phyloP scores from a whole-genome alignment of 2,797 vertebrate species.

The Micropoecilia bifurca region DNA sequence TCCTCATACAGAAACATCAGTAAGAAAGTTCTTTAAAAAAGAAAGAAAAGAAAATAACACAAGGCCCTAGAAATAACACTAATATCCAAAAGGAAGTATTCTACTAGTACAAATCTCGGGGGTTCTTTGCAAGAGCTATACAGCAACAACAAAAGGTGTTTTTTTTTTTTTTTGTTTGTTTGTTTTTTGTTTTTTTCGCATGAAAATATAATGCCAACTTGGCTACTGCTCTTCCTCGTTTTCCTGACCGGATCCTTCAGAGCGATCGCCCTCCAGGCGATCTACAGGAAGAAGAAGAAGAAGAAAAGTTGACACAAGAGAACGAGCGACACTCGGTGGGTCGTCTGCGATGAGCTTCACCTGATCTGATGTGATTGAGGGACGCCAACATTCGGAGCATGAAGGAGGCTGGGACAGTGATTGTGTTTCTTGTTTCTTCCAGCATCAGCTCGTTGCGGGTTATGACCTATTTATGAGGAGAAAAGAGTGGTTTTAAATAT shows the following conservation, averaged over 20 bases:
- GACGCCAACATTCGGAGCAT: constrained; percentile 99
- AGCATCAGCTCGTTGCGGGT: constrained; percentile 97
- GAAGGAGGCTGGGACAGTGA: constrained; percentile 98
- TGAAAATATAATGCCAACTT: constrained; percentile 48
- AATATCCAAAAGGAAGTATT: constrained; percentile 92
- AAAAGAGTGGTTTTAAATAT: too few relatives aligned
- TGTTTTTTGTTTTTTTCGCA: constrained; percentile 10
- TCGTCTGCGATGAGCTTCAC: constrained; percentile 27
- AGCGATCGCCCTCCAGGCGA: constrained; percentile 92
- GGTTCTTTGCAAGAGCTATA: constrained; percentile 81
- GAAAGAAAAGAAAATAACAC: constrained; percentile 44
- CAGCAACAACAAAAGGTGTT: constrained; percentile 74
- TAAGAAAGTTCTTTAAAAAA: constrained; percentile 88
- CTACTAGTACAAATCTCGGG: constrained; percentile 91
- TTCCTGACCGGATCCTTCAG: constrained; percentile 95
- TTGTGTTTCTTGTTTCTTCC: constrained; percentile 98
- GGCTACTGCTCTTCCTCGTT: constrained; percentile 91
- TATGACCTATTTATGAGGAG: constrained; percentile 87
- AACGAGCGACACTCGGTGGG: not conserved
- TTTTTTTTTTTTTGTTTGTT: constrained; percentile 29
- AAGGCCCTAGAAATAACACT: constrained; percentile 89
- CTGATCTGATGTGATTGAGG: constrained; percentile 87
- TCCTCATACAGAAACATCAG: constrained; percentile 87
- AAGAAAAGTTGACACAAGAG: not conserved
- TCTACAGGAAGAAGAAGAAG: constrained; percentile 73